Evolutionary conservation across 2,888 invertebrate species (phyloP).

Genomic region (Eupithecia tripunctaria): DNA sequence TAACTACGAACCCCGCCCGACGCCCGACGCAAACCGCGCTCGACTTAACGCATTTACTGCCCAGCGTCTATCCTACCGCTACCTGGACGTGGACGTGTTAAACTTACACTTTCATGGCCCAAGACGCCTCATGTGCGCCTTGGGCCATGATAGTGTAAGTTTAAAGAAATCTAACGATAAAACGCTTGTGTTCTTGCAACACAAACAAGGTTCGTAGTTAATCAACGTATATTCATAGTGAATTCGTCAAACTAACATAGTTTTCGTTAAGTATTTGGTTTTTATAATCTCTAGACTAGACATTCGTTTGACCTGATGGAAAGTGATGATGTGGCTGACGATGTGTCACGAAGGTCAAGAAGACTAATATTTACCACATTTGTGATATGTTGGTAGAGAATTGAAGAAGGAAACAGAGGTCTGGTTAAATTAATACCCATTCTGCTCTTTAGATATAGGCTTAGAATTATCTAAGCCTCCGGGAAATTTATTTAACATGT

Average conservation of each 20-base stretch:
- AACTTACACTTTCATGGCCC: too few relatives aligned
- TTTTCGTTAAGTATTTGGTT: too few relatives aligned
- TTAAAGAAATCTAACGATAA: too few relatives aligned
- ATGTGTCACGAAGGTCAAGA: not conserved
- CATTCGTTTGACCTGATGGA: too few relatives aligned
- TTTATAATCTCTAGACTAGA: too few relatives aligned
- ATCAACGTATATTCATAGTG: not conserved
- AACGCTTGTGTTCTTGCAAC: not conserved
- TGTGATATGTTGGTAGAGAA: not conserved
- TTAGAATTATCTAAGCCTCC: not conserved
- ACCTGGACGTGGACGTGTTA: too few relatives aligned
- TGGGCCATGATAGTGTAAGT: too few relatives aligned
- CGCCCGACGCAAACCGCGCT: not conserved
- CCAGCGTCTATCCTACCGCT: too few relatives aligned
- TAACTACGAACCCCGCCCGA: not conserved
- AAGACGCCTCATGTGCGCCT: too few relatives aligned
- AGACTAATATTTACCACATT: not conserved
- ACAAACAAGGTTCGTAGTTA: not conserved
- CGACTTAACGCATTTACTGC: not conserved
- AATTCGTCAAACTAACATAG: too few relatives aligned
- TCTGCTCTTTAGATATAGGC: not conserved
- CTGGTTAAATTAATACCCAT: not conserved
- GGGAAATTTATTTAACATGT: not conserved
- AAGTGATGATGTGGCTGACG: too few relatives aligned
- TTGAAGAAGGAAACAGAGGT: not conserved